Conservation (phyloP, 2,888 invertebrate species). For the Melanostoma scalare region DNA sequence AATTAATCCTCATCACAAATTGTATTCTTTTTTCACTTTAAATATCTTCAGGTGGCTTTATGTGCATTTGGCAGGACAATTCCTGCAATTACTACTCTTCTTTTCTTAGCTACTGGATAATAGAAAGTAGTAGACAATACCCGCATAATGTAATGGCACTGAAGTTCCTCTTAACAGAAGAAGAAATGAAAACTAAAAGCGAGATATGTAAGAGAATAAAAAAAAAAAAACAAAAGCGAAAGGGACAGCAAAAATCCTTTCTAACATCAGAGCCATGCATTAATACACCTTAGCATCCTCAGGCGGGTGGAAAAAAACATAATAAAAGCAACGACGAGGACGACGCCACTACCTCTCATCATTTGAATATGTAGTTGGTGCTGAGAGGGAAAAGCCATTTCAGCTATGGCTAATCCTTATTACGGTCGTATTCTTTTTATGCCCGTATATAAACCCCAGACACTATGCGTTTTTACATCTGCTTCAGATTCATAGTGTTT, state of each 20-base stretch:
- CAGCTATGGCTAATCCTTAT: slow-evolving; percentile 42
- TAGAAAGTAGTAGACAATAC: slow-evolving; percentile 44
- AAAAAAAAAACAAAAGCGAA: slow-evolving; percentile 10
- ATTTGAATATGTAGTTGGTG: slow-evolving; percentile 18
- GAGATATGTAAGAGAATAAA: background rate
- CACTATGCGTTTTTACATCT: slow-evolving; percentile 57
- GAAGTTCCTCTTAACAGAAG: background rate
- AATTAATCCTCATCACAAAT: slow-evolving; percentile 14
- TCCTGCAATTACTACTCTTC: slow-evolving; percentile 48
- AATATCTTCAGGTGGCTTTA: background rate
- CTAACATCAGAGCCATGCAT: slow-evolving; percentile 23
- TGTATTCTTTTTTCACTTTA: background rate
- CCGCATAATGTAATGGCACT: slow-evolving; percentile 43
- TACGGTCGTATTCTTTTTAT: slow-evolving; percentile 52
- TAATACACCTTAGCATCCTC: slow-evolving; percentile 14
- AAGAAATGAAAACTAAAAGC: background rate
- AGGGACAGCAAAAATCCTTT: slow-evolving; percentile 22
- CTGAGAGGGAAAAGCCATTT: slow-evolving; percentile 35
- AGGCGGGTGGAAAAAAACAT: background rate
- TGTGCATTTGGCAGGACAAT: slow-evolving; percentile 37
- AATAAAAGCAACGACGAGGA: slow-evolving; percentile 37
- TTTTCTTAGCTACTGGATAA: slow-evolving; percentile 37
- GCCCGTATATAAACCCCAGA: slow-evolving; percentile 53
- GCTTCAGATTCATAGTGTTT: background rate
- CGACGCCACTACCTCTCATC: background rate